Conservation (phyloP, 1,140 invertebrate genomes). For the Drosophila subobscura region DNA sequence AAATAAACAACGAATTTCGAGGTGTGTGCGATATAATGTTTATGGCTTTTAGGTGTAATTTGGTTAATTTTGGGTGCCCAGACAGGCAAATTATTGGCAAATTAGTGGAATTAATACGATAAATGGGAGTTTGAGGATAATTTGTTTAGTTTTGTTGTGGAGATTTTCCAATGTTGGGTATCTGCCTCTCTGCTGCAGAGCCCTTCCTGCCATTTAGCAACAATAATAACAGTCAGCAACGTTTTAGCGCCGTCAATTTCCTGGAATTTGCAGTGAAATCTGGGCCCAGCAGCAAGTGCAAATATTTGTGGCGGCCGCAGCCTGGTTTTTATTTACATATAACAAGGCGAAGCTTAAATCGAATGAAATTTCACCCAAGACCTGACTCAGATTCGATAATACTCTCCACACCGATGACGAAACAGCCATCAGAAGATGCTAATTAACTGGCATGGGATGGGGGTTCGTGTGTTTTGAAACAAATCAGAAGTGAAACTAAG, state of each 20-base stretch:
- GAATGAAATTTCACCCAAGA: constrained; percentile 46
- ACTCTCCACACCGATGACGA: constrained; percentile 23
- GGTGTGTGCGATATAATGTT: constrained; percentile 25
- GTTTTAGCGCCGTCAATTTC: constrained; percentile 41
- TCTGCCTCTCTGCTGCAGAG: background rate
- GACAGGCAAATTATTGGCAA: constrained; percentile 22
- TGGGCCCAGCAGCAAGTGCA: constrained; percentile 36
- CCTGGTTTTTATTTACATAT: constrained; percentile 38
- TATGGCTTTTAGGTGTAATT: constrained; percentile 25
- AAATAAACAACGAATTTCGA: constrained; percentile 1
- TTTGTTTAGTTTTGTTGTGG: background rate
- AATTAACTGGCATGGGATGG: constrained; percentile 40
- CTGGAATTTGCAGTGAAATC: constrained; percentile 52
- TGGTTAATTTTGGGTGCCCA: constrained; percentile 15
- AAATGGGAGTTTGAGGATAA: constrained; percentile 21
- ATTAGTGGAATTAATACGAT: constrained; percentile 23
- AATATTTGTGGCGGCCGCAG: constrained; percentile 20
- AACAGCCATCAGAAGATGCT: constrained; percentile 53
- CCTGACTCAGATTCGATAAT: constrained; percentile 46
- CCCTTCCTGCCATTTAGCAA: constrained; percentile 10
- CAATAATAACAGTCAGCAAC: background rate
- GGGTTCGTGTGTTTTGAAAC: constrained; percentile 3
- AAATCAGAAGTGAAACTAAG: constrained; percentile 64
- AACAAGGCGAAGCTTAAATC: constrained; percentile 8
- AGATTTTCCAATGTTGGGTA: constrained; percentile 5